A percentile compares a stretch with the other conserved stretches of the same genome.
Evolutionary conservation across 2,888 invertebrate genomes (phyloP).

Genomic region (Incurvaria masculella): DNA sequence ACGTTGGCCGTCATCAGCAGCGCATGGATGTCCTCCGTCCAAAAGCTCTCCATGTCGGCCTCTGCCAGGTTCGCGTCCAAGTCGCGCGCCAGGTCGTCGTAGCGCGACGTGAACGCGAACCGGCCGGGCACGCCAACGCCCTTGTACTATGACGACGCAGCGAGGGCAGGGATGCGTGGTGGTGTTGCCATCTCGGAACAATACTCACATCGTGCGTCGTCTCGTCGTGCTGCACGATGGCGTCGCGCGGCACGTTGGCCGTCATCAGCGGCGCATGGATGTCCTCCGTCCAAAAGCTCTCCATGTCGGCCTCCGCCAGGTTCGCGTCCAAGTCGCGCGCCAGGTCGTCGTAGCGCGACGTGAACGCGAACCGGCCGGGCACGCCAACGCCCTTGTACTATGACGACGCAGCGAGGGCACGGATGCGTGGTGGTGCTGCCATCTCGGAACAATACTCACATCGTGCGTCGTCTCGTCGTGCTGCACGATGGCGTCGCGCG

Average conservation of each 20-base stretch:
- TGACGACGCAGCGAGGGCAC: slow-evolving; percentile 64
- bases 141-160: slow-evolving; percentile 78
- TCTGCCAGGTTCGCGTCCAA: slow-evolving; percentile 92
- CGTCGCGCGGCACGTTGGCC: slow-evolving; percentile 69
- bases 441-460: slow-evolving; percentile 69
- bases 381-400: slow-evolving; percentile 71
- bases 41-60: slow-evolving; percentile 93
- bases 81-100: slow-evolving; percentile 83
- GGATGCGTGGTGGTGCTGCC: slow-evolving; percentile 74
- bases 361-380: slow-evolving; percentile 38
- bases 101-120: slow-evolving; percentile 65
- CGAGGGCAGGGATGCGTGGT: slow-evolving; percentile 76
- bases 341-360: slow-evolving; percentile 77
- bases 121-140: slow-evolving; percentile 58
- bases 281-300: slow-evolving; percentile 88
- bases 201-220: slow-evolving; percentile 51
- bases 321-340: slow-evolving; percentile 89
- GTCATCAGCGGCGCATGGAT: slow-evolving; percentile 77
- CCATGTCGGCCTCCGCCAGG: slow-evolving; percentile 93
- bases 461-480: slow-evolving; percentile 45
- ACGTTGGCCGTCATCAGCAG: slow-evolving; percentile 70
- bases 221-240: slow-evolving; percentile 41
- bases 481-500: slow-evolving; percentile 56
- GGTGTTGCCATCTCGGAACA: slow-evolving; percentile 76
- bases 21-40: slow-evolving; percentile 87